Conservation (phyloP, 2,888 invertebrate species). For the Macrosoma leucophasiata region DNA sequence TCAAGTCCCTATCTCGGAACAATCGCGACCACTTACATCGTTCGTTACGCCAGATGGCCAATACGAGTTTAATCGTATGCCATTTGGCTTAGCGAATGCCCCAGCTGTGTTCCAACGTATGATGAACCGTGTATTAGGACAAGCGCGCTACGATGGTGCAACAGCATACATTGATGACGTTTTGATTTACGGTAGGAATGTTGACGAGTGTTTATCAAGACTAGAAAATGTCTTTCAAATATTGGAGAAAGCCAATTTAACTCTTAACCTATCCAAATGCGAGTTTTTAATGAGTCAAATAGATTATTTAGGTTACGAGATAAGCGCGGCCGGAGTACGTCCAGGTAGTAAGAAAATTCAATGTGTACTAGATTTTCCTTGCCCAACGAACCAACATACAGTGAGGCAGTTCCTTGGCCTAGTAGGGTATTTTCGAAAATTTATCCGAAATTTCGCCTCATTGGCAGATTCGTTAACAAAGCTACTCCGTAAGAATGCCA, state of each 20-base stretch:
- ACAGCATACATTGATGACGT: slow-evolving; percentile 16
- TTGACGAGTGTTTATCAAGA: slow-evolving; percentile 13
- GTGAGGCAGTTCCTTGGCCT: slow-evolving; percentile 25
- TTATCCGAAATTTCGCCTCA: slow-evolving; percentile 20
- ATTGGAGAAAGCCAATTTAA: slow-evolving; percentile 12
- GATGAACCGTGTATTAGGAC: slow-evolving; percentile 8
- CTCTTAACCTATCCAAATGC: slow-evolving; percentile 21
- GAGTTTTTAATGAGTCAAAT: slow-evolving; percentile 20
- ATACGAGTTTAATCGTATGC: slow-evolving; percentile 24
- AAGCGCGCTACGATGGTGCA: slow-evolving; percentile 13
- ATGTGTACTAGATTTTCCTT: slow-evolving; percentile 20
- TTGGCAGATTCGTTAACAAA: slow-evolving; percentile 22
- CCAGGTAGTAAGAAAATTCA: slow-evolving; percentile 15
- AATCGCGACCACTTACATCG: too few species aligned
- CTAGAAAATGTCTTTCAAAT: slow-evolving; percentile 17
- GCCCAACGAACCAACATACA: slow-evolving; percentile 22
- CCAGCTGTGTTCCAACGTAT: slow-evolving; percentile 26
- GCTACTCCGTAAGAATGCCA: slow-evolving; percentile 18
- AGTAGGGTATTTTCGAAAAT: slow-evolving; percentile 24
- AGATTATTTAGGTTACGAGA: slow-evolving; percentile 26
- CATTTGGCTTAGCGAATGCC: slow-evolving; percentile 26
- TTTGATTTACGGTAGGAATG: slow-evolving; percentile 8
- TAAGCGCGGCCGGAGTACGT: slow-evolving; percentile 17
- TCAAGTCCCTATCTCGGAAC: too few species aligned
- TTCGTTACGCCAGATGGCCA: slow-evolving; percentile 23